Evolutionary conservation across 1,140 invertebrate species (phyloP).

Genomic region (Drosophila lacteicornis): DNA sequence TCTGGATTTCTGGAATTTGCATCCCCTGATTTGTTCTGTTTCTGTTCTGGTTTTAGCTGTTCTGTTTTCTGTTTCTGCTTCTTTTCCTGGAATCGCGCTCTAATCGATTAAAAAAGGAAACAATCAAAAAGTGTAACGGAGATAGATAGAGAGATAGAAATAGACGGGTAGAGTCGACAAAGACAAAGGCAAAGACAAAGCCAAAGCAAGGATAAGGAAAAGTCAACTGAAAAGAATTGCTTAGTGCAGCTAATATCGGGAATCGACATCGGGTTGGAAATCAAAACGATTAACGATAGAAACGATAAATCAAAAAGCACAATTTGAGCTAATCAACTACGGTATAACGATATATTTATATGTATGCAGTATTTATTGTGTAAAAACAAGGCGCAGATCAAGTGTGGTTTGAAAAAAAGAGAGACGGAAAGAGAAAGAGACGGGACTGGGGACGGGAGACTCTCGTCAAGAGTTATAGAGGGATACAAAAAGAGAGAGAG

Average conservation of each 20-base stretch:
- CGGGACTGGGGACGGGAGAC: conserved; percentile 11
- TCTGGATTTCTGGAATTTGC: conserved; percentile 60
- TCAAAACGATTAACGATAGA: conserved; percentile 2
- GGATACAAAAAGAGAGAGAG: conserved; percentile 33
- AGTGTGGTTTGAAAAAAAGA: conserved; percentile 32
- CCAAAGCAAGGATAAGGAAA: conserved; percentile 26
- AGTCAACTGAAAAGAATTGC: conserved; percentile 21
- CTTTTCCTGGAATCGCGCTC: conserved; percentile 39
- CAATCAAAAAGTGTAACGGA: conserved; percentile 13
- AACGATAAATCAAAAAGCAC: conserved; percentile 24
- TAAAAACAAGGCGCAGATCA: conserved; percentile 46
- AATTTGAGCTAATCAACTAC: conserved; percentile 42
- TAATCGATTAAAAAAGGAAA: conserved; percentile 15
- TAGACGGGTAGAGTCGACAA: conserved; percentile 32
- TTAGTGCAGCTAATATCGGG: conserved; percentile 30
- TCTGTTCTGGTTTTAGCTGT: conserved; percentile 22
- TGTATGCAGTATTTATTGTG: conserved; percentile 48
- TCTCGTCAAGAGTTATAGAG: conserved; percentile 22
- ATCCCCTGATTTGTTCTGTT: conserved; percentile 64
- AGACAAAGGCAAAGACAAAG: conserved; percentile 33
- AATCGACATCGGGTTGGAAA: conserved; percentile 1
- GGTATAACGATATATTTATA: conserved; percentile 33
- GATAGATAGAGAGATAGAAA: conserved; percentile 15
- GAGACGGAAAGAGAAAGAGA: conserved; percentile 21
- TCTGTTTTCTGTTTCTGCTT: conserved; percentile 15